phyloP scores from a whole-genome alignment of 1,140 invertebrate species.

The Drosophila eugracilis region DNA sequence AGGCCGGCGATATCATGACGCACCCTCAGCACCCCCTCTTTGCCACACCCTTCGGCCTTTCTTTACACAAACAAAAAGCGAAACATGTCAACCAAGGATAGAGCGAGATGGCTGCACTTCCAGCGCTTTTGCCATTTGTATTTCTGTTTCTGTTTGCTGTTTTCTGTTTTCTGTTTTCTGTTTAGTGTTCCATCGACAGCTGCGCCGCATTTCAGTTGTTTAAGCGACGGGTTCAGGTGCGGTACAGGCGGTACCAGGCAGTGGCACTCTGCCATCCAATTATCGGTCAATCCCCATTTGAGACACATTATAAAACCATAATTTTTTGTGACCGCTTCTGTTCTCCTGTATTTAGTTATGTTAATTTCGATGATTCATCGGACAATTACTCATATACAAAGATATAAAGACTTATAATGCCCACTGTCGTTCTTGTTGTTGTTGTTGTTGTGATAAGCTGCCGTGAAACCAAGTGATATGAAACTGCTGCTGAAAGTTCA shows the following conservation, averaged over 20 bases:
- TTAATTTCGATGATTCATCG: slow-evolving; percentile 26
- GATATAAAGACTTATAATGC: slow-evolving; percentile 20
- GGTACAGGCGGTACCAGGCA: slow-evolving; percentile 58
- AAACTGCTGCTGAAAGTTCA: slow-evolving; percentile 81
- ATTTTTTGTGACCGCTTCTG: slow-evolving; percentile 9
- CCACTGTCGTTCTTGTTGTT: too few relatives aligned
- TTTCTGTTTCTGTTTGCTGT: slow-evolving; percentile 25
- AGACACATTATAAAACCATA: slow-evolving; percentile 2
- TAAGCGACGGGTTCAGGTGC: slow-evolving; percentile 74
- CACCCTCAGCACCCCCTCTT: slow-evolving; percentile 16
- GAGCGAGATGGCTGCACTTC: slow-evolving; percentile 25
- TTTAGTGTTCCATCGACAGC: slow-evolving; percentile 44
- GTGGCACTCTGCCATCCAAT: slow-evolving; percentile 9
- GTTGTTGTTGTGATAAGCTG: slow-evolving; percentile 51
- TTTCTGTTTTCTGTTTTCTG: slow-evolving; percentile 26
- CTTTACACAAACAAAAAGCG: slow-evolving; percentile 14
- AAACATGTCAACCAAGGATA: slow-evolving; percentile 67
- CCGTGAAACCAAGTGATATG: slow-evolving; percentile 49
- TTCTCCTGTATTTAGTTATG: slow-evolving; percentile 15
- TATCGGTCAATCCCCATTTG: slow-evolving; percentile 50
- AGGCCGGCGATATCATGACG: slow-evolving; percentile 42
- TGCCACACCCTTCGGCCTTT: neutral
- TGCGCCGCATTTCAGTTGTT: slow-evolving; percentile 65
- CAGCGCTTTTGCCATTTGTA: slow-evolving; percentile 24
- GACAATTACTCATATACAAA: slow-evolving; percentile 34